Evolutionary conservation across 2,888 invertebrate species (phyloP).

Genomic region (Hemicrepidius hirtus): DNA sequence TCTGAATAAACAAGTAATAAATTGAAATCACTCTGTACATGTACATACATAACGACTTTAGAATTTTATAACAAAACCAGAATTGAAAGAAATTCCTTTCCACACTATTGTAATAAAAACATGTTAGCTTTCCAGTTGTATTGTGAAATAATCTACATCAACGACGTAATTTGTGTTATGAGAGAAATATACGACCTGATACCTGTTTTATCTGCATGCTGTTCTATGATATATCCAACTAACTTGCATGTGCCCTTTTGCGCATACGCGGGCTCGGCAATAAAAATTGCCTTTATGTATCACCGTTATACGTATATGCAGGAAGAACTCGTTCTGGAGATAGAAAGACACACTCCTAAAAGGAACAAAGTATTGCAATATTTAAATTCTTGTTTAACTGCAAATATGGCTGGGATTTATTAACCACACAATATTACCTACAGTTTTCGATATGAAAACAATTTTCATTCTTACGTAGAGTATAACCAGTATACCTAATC

Average conservation of each 20-base stretch:
- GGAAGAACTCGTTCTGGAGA: constrained; percentile 23
- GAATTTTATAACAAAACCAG: constrained; percentile 1
- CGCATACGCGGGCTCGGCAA: constrained; percentile 26
- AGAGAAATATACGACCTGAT: constrained; percentile 37
- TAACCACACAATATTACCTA: constrained; percentile 2
- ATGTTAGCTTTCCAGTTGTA: constrained; percentile 3
- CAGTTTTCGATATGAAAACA: not conserved
- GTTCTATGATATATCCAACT: constrained; percentile 30
- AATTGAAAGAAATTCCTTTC: constrained; percentile 30
- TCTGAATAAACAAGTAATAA: no score
- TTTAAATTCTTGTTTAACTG: constrained; percentile 30
- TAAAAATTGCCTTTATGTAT: constrained; percentile 36
- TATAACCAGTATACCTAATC: constrained; percentile 23
- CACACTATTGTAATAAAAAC: constrained; percentile 20
- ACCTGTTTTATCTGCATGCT: constrained; percentile 34
- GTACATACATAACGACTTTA: no score
- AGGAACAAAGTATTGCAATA: constrained; percentile 23
- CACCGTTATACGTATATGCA: constrained; percentile 37
- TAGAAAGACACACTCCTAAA: constrained; percentile 17
- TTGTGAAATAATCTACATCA: constrained; percentile 35
- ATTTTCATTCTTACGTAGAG: not conserved
- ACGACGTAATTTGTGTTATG: constrained; percentile 35
- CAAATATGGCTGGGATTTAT: constrained; percentile 33
- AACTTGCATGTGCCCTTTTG: constrained; percentile 30
- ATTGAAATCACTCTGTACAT: no score